Percentiles rank a stretch among this genome's conserved stretches.
phyloP scores from a whole-genome alignment of 1,140 invertebrate species.

The Nomia melanderi region DNA sequence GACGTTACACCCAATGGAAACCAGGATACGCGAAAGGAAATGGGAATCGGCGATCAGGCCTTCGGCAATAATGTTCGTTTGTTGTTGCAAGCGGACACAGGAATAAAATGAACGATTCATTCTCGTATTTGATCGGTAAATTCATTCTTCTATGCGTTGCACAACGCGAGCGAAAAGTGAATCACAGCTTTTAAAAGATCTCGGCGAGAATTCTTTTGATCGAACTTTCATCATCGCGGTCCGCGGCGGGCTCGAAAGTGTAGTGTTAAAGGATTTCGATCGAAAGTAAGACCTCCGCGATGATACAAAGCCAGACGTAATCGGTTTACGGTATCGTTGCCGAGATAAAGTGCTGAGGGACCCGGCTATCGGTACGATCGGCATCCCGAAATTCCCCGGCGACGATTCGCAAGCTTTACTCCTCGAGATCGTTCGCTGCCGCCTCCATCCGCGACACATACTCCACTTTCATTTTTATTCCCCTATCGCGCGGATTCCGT shows the following conservation, averaged over 20 bases:
- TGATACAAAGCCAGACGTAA: constrained; percentile 13
- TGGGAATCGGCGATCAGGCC: neutral
- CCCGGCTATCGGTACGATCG: constrained; percentile 15
- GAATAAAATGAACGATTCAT: neutral
- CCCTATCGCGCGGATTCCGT: neutral
- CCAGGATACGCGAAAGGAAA: neutral
- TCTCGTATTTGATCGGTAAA: too few species aligned
- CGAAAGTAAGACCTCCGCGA: neutral
- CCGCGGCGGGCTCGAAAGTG: neutral
- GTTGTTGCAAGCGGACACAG: neutral
- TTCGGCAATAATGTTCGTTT: neutral
- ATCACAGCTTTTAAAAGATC: neutral
- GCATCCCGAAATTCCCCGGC: constrained; percentile 18
- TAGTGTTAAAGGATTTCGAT: neutral
- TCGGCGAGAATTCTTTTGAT: neutral
- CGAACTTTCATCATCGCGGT: neutral
- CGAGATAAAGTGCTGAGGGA: constrained; percentile 2
- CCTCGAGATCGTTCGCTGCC: neutral
- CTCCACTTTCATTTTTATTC: constrained; percentile 19
- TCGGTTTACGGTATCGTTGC: constrained; percentile 6
- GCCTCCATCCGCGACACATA: neutral
- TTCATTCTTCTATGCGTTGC: too few species aligned
- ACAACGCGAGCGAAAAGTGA: neutral
- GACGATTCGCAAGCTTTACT: constrained; percentile 31
- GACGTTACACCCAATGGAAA: neutral